These are phyloP conservation scores for Pogonomyrmex barbatus DNA, from an alignment of 1,140 invertebrate species.

Conservation along the genomic window DNA sequence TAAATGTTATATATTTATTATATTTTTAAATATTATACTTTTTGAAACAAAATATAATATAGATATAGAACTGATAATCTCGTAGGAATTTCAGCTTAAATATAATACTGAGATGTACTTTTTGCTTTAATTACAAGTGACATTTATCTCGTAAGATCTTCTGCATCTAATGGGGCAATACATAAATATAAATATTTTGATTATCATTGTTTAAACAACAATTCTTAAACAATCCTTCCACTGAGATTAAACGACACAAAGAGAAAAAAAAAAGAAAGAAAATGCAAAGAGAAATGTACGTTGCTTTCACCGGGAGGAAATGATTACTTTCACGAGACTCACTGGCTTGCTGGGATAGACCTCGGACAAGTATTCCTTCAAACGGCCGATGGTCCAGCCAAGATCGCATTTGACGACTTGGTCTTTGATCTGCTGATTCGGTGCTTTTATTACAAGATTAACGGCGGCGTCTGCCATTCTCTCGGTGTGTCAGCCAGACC, in stretches of 20 bases:
- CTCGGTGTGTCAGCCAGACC: neutral
- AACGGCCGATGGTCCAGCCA: conserved; percentile 93
- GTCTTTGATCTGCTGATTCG: conserved; percentile 95
- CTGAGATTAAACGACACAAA: neutral
- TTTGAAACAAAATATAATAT: neutral
- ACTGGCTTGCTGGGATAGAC: conserved; percentile 97
- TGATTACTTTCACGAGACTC: conserved; percentile 83
- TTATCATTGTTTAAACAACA: neutral
- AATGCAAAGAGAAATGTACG: conserved; percentile 11
- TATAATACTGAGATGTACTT: neutral
- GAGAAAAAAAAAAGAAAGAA: neutral
- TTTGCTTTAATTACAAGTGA: neutral
- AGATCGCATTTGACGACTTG: conserved; percentile 93
- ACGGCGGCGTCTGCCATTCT: conserved; percentile 87
- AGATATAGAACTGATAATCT: neutral
- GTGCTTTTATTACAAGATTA: conserved; percentile 93
- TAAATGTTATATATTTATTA: no score
- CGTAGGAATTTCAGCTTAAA: neutral
- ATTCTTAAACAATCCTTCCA: neutral
- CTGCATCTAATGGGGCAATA: neutral
- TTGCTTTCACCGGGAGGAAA: conserved; percentile 88
- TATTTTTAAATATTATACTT: neutral
- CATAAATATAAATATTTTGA: neutral
- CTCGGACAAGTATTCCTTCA: conserved; percentile 93
- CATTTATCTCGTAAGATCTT: neutral